Conservation (phyloP, 2,113 vertebrate genomes). For the Gallinago media region DNA sequence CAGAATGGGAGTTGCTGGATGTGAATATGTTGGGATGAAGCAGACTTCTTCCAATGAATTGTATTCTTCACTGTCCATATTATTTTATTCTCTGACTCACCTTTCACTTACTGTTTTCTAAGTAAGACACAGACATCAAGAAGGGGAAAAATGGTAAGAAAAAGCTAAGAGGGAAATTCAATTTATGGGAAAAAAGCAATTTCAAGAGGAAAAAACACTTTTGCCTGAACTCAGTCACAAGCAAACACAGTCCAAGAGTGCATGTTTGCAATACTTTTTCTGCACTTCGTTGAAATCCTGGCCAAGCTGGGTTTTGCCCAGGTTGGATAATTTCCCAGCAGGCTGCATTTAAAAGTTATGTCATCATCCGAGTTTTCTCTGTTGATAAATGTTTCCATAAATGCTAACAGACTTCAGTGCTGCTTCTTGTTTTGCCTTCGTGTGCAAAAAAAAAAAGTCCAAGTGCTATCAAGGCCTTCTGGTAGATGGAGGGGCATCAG, state of each 20-base stretch:
- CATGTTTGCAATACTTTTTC: background rate
- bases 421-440: slow-evolving; percentile 56
- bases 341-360: slow-evolving; percentile 60
- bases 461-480: slow-evolving; percentile 32
- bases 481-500: background rate
- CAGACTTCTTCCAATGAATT: background rate
- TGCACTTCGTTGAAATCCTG: slow-evolving; percentile 38
- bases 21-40: background rate
- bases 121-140: background rate
- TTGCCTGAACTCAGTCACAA: background rate
- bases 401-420: slow-evolving; percentile 63
- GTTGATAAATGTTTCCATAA: slow-evolving; percentile 74
- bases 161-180: background rate
- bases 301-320: slow-evolving; percentile 52
- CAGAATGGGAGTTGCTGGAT: background rate
- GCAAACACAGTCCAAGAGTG: slow-evolving; percentile 18
- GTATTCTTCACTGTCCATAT: background rate
- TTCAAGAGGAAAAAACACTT: background rate
- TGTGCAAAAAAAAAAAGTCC: background rate
- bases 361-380: slow-evolving; percentile 38
- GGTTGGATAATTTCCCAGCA: slow-evolving; percentile 66
- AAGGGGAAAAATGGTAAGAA: background rate
- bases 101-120: background rate
- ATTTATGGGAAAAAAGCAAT: background rate
- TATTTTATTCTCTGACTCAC: background rate